These are phyloP conservation scores for Charina bottae DNA, from an alignment of 2,113 vertebrate genomes.

Conservation along the genomic window DNA sequence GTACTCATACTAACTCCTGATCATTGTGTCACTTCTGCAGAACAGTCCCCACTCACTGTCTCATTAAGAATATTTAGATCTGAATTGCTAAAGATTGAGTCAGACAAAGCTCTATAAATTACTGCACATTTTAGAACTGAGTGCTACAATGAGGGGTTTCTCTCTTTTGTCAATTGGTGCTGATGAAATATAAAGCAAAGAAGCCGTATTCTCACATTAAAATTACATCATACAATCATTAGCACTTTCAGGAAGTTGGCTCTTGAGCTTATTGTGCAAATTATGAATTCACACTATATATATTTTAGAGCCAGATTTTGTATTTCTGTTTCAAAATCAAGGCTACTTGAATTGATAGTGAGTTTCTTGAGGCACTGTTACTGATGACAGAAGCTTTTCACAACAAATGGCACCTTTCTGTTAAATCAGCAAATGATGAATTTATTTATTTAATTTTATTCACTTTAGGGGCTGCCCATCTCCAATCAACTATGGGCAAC, in stretches of 20 bases:
- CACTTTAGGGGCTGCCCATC: no score
- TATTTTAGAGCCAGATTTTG: neutral
- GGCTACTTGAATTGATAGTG: constrained; percentile 10
- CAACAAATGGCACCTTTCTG: neutral
- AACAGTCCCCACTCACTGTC: neutral
- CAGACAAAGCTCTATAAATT: neutral
- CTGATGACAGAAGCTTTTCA: constrained; percentile 11
- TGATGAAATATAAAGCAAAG: neutral
- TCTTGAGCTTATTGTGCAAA: neutral
- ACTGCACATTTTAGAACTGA: neutral
- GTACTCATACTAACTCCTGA: neutral
- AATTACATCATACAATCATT: neutral
- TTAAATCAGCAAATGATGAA: constrained; percentile 2
- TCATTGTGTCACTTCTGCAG: neutral
- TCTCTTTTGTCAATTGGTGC: neutral
- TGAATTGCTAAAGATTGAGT: neutral
- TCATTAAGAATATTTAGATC: neutral
- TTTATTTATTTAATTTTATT: neutral
- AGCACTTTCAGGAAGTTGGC: neutral
- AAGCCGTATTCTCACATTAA: neutral
- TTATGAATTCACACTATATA: neutral
- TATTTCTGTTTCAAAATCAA: neutral
- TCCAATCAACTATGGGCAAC: no score
- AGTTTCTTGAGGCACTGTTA: neutral
- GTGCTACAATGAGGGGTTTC: neutral